A percentile compares a stretch with the other conserved stretches of the same genome.
Conservation (phyloP, 2,888 invertebrate genomes). For the Eurois occulta region DNA sequence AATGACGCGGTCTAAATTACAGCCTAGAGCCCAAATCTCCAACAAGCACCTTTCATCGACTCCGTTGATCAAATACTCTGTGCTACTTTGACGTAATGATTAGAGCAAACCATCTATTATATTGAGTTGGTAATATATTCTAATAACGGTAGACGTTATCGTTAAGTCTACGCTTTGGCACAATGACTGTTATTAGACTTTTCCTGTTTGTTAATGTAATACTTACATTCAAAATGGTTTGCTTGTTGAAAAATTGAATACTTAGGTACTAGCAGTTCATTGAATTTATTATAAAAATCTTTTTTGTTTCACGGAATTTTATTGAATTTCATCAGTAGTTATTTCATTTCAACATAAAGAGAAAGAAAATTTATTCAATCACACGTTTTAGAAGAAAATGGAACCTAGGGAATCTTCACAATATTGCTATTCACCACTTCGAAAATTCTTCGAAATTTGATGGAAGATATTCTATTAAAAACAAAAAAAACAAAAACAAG, state of each 20-base stretch:
- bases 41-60: slow-evolving; percentile 25
- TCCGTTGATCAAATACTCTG: slow-evolving; percentile 42
- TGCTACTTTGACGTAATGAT: slow-evolving; percentile 53
- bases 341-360: neutral
- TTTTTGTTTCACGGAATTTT: neutral
- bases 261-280: neutral
- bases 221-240: neutral
- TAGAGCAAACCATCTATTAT: slow-evolving; percentile 42
- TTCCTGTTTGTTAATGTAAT: slow-evolving; percentile 49
- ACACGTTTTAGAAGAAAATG: neutral
- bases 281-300: neutral
- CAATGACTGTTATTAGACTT: slow-evolving; percentile 37
- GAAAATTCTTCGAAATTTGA: neutral
- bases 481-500: neutral
- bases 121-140: slow-evolving; percentile 44
- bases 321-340: neutral
- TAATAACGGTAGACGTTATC: slow-evolving; percentile 52
- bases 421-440: neutral
- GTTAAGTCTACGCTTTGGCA: slow-evolving; percentile 30
- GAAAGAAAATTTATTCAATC: neutral
- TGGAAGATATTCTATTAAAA: neutral
- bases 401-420: neutral
- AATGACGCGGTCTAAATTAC: slow-evolving; percentile 13
- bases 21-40: neutral
- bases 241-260: slow-evolving; percentile 3